Base-by-base conservation (phyloP, 2,113 vertebrate species). In the Plotosus lineatus region DNA sequence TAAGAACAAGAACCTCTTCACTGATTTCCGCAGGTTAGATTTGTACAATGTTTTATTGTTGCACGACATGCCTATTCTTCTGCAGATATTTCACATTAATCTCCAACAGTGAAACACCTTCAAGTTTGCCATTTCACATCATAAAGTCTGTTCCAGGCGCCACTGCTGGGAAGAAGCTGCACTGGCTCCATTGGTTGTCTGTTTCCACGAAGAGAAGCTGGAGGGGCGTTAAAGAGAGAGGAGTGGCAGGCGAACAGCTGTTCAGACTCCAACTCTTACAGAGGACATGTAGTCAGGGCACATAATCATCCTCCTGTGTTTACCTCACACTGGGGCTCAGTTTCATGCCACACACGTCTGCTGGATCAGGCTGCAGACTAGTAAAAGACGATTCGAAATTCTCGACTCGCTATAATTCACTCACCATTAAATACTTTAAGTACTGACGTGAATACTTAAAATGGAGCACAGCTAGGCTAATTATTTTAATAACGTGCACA, bases 211-310 rank as follows among this genome's bases (percentile, higher is more conserved):
- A 72, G 78, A 36, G 51, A 60, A 48, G 36, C 53, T 36, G 4
- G 6, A 75, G 42, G n/a, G 23, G 38, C 8, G 33, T 63, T 46
- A 61, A 63, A 53, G 46, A 46, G 53, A 60, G 40, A 51, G 56
- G 44, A 48, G 69, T 63, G 69, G 79, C 28, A 33, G 44, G 19
- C 19, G 51, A 65, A 65, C 79, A 58, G 79, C 79, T 61, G 78
- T 23, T 74, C 38, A 44, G 11, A 17, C 50, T 79, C 10, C 19
- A 14, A n/a, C 31, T 79, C 50, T 69, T 4, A 50, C 8, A n/a
- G 53, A 72, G 53, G 66, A 73, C 56, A 61, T 0, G 0, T 56
- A 74, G 56, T 74, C 69, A 74, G 21, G 74, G 65, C 56, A 51
- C 44, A 74, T 80, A 63, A 63, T 3, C n/a, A 23, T 74, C 79